phyloP scores from a whole-genome alignment of 2,888 invertebrate genomes.

The Linnaemya tessellans region DNA sequence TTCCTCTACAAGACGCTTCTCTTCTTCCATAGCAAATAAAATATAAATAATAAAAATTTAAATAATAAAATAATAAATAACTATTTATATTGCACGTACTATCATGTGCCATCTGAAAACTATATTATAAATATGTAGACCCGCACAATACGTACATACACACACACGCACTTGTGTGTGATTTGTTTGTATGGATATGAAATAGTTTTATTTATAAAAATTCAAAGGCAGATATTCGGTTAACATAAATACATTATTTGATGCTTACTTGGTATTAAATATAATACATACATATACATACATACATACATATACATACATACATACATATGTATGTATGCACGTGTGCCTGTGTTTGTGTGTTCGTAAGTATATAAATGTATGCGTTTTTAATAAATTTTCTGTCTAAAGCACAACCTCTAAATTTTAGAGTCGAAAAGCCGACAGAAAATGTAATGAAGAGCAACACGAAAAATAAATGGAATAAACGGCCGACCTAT shows the following conservation, averaged over 20 bases:
- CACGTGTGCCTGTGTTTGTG: neutral
- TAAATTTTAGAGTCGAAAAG: too few relatives aligned
- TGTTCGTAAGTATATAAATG: neutral
- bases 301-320: neutral
- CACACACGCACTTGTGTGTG: neutral
- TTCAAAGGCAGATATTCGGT: neutral
- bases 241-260: neutral
- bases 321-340: neutral
- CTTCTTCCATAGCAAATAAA: too few relatives aligned
- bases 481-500: conserved; percentile 73
- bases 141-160: neutral
- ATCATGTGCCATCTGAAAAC: neutral
- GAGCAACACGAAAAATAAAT: neutral
- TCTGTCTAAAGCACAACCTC: conserved; percentile 12
- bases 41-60: too few relatives aligned
- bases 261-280: neutral
- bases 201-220: neutral
- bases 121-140: neutral
- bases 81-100: neutral
- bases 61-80: neutral
- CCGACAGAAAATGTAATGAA: conserved; percentile 17
- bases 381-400: conserved; percentile 45
- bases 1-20: too few relatives aligned
- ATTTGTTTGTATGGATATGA: neutral
- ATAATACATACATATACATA: neutral